Evolutionary conservation across 2,888 invertebrate genomes (phyloP).

Genomic region (Patella ulyssiponensis): DNA sequence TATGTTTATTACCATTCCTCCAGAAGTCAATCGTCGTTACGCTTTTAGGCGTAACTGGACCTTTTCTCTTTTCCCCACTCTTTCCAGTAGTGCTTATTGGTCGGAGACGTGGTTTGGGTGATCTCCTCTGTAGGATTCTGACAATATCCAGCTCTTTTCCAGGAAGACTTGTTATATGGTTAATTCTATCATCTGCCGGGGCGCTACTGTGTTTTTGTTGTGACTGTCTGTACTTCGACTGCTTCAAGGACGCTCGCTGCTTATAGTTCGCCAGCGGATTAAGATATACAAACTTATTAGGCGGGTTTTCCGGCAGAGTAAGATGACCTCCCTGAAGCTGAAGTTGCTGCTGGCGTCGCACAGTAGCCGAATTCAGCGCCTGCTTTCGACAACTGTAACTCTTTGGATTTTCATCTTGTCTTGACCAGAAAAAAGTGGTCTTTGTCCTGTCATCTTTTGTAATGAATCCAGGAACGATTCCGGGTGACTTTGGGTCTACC

Average conservation of each 20-base stretch:
- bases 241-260: neutral
- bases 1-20: too few relatives aligned
- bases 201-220: neutral
- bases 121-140: neutral
- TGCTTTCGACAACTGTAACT: constrained; percentile 18
- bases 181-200: neutral
- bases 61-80: neutral
- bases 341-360: neutral
- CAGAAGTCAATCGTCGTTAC: neutral
- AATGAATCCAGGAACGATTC: constrained; percentile 58
- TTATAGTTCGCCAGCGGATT: neutral
- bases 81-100: neutral
- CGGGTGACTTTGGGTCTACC: constrained; percentile 35
- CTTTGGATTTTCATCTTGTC: constrained; percentile 39
- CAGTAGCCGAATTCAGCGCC: neutral
- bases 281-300: neutral
- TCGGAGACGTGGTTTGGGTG: neutral
- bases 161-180: neutral
- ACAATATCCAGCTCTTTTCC: neutral
- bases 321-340: neutral
- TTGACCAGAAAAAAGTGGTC: constrained; percentile 49
- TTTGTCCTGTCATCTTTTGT: constrained; percentile 55
- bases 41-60: neutral
- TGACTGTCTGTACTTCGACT: neutral
- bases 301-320: neutral